phyloP scores from a whole-genome alignment of 2,113 vertebrate genomes.

The Grantiella picta region DNA sequence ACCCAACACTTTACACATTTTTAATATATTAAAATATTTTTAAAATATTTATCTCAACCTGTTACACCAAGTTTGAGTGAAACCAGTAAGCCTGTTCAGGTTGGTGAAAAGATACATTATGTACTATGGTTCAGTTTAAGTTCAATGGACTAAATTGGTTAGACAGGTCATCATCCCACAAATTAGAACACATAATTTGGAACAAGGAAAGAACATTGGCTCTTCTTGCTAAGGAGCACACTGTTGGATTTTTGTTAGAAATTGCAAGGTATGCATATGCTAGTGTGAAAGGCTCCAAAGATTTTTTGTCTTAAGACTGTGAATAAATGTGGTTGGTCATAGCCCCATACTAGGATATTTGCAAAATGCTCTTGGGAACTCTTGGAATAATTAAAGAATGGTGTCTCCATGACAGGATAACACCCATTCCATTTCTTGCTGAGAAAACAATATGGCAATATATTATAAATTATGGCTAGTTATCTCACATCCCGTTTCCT shows the following conservation, averaged over 20 bases:
- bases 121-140: neutral
- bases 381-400: neutral
- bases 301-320: neutral
- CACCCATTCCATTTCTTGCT: neutral
- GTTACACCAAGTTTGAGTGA: neutral
- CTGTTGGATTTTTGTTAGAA: neutral
- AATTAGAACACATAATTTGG: neutral
- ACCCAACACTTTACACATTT: neutral
- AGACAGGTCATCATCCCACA: neutral
- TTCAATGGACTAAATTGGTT: neutral
- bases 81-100: neutral
- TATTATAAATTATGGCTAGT: conserved; percentile 29
- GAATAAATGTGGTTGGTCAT: neutral
- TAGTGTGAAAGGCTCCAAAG: neutral
- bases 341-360: neutral
- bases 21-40: no score
- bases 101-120: neutral
- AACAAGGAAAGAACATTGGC: neutral
- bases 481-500: conserved; percentile 39
- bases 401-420: neutral
- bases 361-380: neutral
- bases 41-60: neutral
- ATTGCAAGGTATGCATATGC: neutral
- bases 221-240: neutral
- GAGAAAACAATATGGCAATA: neutral